A percentile compares a stretch with the other conserved stretches of the same genome.
These are phyloP conservation scores for Sussaba pulchella DNA, from an alignment of 2,888 invertebrate genomes.

Conservation along the genomic window DNA sequence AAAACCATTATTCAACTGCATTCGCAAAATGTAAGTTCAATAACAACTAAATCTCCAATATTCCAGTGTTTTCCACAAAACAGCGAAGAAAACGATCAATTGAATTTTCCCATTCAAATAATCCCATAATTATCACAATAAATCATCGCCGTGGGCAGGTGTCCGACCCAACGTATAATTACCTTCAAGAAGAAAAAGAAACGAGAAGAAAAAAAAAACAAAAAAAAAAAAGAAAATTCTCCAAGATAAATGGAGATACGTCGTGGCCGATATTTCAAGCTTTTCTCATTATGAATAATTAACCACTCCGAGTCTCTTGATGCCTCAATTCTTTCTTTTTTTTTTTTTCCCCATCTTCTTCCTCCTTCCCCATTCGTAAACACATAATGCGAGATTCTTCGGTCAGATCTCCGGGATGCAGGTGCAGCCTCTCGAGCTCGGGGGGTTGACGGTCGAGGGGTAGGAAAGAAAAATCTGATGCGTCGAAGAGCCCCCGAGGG, in stretches of 20 bases:
- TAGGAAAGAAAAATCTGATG: constrained; percentile 25
- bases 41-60: neutral
- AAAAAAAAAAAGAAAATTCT: neutral
- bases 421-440: constrained; percentile 58
- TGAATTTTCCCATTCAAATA: neutral
- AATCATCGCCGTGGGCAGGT: neutral
- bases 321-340: neutral
- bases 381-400: constrained; percentile 24
- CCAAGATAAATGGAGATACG: neutral
- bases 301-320: constrained; percentile 18
- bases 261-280: constrained; percentile 15
- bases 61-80: neutral
- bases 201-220: no score
- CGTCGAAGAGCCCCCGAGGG: constrained; percentile 26
- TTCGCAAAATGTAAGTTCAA: no score
- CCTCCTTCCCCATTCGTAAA: neutral
- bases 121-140: neutral
- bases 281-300: constrained; percentile 44
- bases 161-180: neutral
- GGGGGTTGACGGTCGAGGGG: constrained; percentile 7
- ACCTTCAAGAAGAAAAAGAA: neutral
- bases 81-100: neutral
- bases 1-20: no score
- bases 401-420: constrained; percentile 25
- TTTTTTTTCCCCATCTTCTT: no score